Base-by-base conservation (phyloP, 1,140 invertebrate genomes). In the Camponotus floridanus region DNA sequence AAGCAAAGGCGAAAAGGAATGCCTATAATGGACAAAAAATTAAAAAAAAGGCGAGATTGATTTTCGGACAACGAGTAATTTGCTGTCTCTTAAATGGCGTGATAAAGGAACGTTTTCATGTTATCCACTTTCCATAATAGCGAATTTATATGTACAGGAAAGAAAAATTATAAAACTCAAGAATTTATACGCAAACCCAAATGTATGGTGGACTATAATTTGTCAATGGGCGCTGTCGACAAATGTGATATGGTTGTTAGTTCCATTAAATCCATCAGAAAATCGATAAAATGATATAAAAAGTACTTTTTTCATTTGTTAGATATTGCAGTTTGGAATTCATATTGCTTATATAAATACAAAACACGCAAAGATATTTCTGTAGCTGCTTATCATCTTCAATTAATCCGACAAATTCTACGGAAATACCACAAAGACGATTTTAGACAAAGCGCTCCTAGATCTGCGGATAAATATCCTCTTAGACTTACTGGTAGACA, bases 201-300 rank as follows among this genome's bases (percentile, higher is more conserved):
- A 26, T 85, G 86, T 71, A 87, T 92, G 21, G 79, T 86, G 13
- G 89, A 92, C 21, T 92, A 92, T 59, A 93, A 89, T 61, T 51
- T 51, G 5, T 87, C 86, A 65, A 92, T 92, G 88, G 91, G 88
- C 11, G 87, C 85, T 13, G 86, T 92, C 26, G 85, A 93, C 68
- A 71, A 76, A 42, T 71, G n/a, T 7, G 87, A 91, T 71, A 89
- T 74, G 67, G 39, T 88, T 11, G 45, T 89, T 21, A 87, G 85
- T 15, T 74, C 6, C 21, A 48, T 83, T 1, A 21, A 80, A 8
- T 88, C 67, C 21, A 64, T 79, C 18, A 15, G 76, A 74, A 88
- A 84, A 67, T 83, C 64, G 8, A 18, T 71, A 1, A 89, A 90
- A 62, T 90, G 89, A 84, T 89, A 90, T 36, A 87, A 87, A 31